A percentile compares a stretch with the other conserved stretches of the same genome.
Conservation (phyloP, 2,888 invertebrate genomes). For the Plebejus argus region DNA sequence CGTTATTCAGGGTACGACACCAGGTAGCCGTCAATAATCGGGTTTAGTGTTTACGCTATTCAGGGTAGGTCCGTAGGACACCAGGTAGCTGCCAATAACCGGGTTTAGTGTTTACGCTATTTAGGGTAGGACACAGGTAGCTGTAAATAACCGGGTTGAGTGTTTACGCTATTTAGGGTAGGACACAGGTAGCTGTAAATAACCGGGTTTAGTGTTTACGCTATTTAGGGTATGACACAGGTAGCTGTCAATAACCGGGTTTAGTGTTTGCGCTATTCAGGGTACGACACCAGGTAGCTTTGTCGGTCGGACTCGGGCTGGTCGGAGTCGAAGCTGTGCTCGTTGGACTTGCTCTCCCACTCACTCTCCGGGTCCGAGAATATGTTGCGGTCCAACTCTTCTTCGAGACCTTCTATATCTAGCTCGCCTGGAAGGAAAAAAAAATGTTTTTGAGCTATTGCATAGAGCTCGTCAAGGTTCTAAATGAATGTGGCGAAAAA, state of each 20-base stretch:
- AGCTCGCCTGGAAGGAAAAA: slow-evolving; percentile 55
- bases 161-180: slow-evolving; percentile 42
- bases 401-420: slow-evolving; percentile 70
- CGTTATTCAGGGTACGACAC: slow-evolving; percentile 43
- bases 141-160: slow-evolving; percentile 37
- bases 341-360: slow-evolving; percentile 70
- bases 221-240: slow-evolving; percentile 51
- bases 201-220: not conserved
- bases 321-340: slow-evolving; percentile 63
- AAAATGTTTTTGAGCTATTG: not conserved
- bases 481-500: too few relatives aligned
- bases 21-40: too few relatives aligned
- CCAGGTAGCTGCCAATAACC: slow-evolving; percentile 50
- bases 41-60: slow-evolving; percentile 41
- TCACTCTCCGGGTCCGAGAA: slow-evolving; percentile 88
- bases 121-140: slow-evolving; percentile 47
- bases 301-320: slow-evolving; percentile 82
- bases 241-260: slow-evolving; percentile 48
- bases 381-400: slow-evolving; percentile 78
- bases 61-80: slow-evolving; percentile 49
- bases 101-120: slow-evolving; percentile 37
- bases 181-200: slow-evolving; percentile 17
- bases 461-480: too few relatives aligned
- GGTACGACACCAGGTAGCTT: slow-evolving; percentile 48
- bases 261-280: slow-evolving; percentile 47